Conservation (phyloP, 2,888 invertebrate species). For the Synanthedon tipuliformis region DNA sequence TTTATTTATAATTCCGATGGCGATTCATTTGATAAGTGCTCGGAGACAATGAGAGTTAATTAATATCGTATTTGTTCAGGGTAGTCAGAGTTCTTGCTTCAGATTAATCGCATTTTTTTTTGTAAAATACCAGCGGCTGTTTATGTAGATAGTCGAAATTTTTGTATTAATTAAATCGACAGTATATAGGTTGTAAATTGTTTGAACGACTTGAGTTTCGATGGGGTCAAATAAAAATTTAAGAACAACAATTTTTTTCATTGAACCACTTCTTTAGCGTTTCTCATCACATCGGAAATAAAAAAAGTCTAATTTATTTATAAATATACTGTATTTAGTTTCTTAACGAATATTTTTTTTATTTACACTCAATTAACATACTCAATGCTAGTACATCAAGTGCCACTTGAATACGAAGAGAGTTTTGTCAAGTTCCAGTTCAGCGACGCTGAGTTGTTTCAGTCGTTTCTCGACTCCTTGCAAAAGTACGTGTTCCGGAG, state of each 20-base stretch:
- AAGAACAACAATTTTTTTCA: slow-evolving; percentile 28
- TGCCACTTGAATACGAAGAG: slow-evolving; percentile 86
- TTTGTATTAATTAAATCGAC: slow-evolving; percentile 32
- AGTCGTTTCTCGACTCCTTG: slow-evolving; percentile 79
- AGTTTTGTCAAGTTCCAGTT: slow-evolving; percentile 84
- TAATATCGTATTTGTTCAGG: not conserved
- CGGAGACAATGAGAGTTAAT: too few relatives aligned
- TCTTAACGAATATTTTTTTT: not conserved
- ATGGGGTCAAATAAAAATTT: slow-evolving; percentile 67
- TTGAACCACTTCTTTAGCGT: not conserved
- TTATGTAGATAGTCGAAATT: slow-evolving; percentile 38
- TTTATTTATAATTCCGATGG: too few relatives aligned
- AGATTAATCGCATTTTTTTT: slow-evolving; percentile 16
- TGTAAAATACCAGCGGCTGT: slow-evolving; percentile 16
- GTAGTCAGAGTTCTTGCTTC: not conserved
- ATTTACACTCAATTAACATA: not conserved
- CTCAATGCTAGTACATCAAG: slow-evolving; percentile 49
- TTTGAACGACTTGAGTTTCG: slow-evolving; percentile 59
- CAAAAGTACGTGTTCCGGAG: slow-evolving; percentile 82
- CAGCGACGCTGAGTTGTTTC: slow-evolving; percentile 81
- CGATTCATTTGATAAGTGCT: too few relatives aligned
- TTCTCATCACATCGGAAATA: not conserved
- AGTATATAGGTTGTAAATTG: slow-evolving; percentile 54
- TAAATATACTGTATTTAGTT: too few relatives aligned
- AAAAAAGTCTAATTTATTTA: too few relatives aligned